Evolutionary conservation across 1,140 invertebrate genomes (phyloP).

Genomic region (Trichonephila clavipes): DNA sequence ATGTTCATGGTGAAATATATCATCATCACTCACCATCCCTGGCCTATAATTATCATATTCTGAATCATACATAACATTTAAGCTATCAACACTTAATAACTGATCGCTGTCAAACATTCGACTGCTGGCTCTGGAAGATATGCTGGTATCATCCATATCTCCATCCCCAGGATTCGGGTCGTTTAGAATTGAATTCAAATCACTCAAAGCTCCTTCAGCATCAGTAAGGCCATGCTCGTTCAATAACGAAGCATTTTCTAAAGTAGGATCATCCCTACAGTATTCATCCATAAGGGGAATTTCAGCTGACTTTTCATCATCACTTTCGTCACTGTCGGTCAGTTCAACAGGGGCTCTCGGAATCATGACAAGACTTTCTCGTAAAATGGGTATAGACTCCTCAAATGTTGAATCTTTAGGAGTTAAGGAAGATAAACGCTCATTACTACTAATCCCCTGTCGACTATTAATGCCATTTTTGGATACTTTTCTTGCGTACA

Average conservation of each 20-base stretch:
- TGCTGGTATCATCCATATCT: conserved; percentile 85
- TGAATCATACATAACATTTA: conserved; percentile 91
- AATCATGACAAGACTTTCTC: neutral
- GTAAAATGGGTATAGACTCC: neutral
- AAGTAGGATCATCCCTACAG: conserved; percentile 88
- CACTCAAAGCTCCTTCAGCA: conserved; percentile 90
- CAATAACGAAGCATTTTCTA: conserved; percentile 90
- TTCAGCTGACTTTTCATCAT: conserved; percentile 78
- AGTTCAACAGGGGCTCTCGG: conserved; percentile 22
- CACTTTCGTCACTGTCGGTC: conserved; percentile 74
- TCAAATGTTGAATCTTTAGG: conserved; percentile 1
- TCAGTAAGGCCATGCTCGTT: conserved; percentile 92
- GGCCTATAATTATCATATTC: conserved; percentile 87
- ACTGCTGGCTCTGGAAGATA: conserved; percentile 89
- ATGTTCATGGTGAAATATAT: conserved; percentile 81
- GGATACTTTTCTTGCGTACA: neutral
- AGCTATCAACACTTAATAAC: conserved; percentile 88
- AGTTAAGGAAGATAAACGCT: neutral
- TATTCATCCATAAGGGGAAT: conserved; percentile 89
- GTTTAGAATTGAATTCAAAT: conserved; percentile 91
- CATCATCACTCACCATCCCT: conserved; percentile 81
- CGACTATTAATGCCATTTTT: conserved; percentile 31
- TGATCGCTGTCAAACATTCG: conserved; percentile 88
- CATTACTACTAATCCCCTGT: conserved; percentile 22
- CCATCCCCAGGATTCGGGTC: conserved; percentile 81